These are phyloP conservation scores for Danionella dracula DNA, from an alignment of 2,797 vertebrate genomes.

Conservation along the genomic window DNA sequence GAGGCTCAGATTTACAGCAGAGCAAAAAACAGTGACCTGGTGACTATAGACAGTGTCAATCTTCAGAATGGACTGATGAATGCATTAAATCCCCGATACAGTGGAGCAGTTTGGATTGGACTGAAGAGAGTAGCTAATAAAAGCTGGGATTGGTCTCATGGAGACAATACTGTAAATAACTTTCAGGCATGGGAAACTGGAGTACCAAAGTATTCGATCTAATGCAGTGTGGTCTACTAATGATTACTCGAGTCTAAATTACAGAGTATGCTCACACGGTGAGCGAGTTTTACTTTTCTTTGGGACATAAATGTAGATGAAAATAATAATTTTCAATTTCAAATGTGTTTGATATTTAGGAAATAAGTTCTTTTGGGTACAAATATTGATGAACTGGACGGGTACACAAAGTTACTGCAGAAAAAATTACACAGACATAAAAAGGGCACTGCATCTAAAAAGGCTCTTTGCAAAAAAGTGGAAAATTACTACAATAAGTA, in stretches of 20 bases:
- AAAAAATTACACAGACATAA: too few species aligned
- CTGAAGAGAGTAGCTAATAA: accelerated
- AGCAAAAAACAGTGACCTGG: neutral
- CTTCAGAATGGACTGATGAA: neutral
- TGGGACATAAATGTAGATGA: too few species aligned
- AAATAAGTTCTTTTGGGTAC: too few species aligned
- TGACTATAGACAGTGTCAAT: neutral
- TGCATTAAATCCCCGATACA: accelerated
- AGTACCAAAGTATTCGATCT: neutral
- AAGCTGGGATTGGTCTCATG: conserved; percentile 34
- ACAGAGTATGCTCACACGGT: too few species aligned
- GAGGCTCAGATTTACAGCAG: conserved; percentile 17
- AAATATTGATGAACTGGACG: too few species aligned
- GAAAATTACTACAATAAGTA: too few species aligned
- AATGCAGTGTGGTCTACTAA: neutral
- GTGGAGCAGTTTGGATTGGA: conserved; percentile 35
- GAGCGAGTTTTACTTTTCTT: neutral
- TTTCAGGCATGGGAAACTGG: neutral
- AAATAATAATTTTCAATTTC: too few species aligned
- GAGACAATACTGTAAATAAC: neutral
- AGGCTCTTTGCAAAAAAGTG: too few species aligned
- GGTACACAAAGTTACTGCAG: too few species aligned
- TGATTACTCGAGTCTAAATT: too few species aligned
- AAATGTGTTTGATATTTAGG: too few species aligned
- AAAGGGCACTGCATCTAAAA: too few species aligned